Percentiles rank a stretch among this genome's conserved stretches.
phyloP scores from a whole-genome alignment of 2,797 vertebrate genomes.

The Liasis olivaceus region DNA sequence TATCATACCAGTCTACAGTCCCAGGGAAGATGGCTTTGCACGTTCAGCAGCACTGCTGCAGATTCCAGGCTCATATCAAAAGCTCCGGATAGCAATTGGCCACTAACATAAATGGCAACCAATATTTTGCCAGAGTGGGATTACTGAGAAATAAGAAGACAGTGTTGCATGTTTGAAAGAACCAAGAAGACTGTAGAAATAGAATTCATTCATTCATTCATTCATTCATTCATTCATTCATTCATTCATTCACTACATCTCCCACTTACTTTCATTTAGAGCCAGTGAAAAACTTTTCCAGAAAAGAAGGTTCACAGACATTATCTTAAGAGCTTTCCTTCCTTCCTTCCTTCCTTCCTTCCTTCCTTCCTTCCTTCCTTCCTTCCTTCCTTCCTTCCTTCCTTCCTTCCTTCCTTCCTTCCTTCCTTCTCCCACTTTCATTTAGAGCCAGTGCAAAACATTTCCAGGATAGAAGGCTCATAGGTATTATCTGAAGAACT shows the following conservation, averaged over 20 bases:
- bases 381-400: not conserved
- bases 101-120: not conserved
- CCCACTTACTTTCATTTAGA: not conserved
- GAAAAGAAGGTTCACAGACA: not conserved
- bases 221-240: too few relatives aligned
- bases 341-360: not conserved
- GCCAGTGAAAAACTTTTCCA: not conserved
- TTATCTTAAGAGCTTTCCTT: too few relatives aligned
- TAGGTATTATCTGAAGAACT: not conserved
- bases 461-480: not conserved
- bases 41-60: not conserved
- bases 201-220: not conserved
- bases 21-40: not conserved
- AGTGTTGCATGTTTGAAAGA: too few relatives aligned
- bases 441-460: not conserved
- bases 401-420: not conserved
- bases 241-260: not conserved
- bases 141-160: too few relatives aligned
- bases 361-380: not conserved
- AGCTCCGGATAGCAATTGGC: not conserved
- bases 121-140: not conserved
- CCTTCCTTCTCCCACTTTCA: not conserved
- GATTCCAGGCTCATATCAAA: not conserved
- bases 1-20: not conserved
- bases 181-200: too few relatives aligned